Evolutionary conservation across 2,113 vertebrate genomes (phyloP).

Genomic region (Strix aluco): DNA sequence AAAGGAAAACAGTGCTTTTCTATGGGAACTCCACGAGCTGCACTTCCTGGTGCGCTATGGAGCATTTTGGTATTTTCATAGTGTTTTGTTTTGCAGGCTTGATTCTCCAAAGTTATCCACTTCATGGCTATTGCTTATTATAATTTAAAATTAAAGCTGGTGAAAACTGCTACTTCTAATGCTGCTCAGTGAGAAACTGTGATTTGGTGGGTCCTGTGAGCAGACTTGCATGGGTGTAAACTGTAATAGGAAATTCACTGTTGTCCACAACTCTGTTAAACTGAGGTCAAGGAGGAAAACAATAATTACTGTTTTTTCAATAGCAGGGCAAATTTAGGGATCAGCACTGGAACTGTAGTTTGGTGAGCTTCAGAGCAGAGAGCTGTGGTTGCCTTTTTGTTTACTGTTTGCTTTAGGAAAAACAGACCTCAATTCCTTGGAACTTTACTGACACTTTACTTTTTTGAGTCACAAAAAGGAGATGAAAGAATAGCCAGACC

Average conservation of each 20-base stretch:
- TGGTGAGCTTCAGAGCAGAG: background rate
- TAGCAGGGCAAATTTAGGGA: background rate
- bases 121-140: background rate
- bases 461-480: background rate
- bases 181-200: background rate
- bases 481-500: background rate
- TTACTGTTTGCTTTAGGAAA: background rate
- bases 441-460: background rate
- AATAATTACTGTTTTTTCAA: background rate
- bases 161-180: background rate
- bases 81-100: background rate
- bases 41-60: background rate
- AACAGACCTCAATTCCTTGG: background rate
- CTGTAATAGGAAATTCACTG: background rate
- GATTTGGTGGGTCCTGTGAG: background rate
- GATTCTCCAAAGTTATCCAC: background rate
- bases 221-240: background rate
- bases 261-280: background rate
- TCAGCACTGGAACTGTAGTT: background rate
- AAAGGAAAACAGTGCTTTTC: background rate
- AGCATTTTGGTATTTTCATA: background rate
- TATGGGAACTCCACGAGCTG: background rate
- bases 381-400: background rate
- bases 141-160: background rate
- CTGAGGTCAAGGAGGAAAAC: background rate